These are phyloP conservation scores for Ricordea florida DNA, from an alignment of 92 coral and sea anemone genomes.

Conservation along the genomic window DNA sequence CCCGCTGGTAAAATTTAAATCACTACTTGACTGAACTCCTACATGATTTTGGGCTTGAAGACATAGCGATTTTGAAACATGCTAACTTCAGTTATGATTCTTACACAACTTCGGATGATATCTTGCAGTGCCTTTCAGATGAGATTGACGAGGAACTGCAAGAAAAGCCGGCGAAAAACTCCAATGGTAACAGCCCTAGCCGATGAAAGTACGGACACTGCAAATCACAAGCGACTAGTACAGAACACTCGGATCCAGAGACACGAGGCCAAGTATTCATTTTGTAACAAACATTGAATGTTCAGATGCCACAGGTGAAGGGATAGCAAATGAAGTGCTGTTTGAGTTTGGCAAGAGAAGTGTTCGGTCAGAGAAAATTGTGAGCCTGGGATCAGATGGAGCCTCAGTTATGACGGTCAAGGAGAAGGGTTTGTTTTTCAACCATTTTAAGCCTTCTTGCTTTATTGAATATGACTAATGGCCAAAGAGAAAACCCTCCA, in stretches of 20 bases:
- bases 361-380: conserved; percentile 12
- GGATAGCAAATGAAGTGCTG: conserved; percentile 15
- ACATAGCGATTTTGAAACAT: conserved; percentile 19
- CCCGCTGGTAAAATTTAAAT: conserved; percentile 25
- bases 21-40: conserved; percentile 10
- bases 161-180: neutral
- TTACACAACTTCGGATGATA: neutral
- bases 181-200: conserved; percentile 9
- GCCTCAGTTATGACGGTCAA: conserved; percentile 35
- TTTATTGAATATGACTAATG: too few relatives aligned
- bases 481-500: too few relatives aligned
- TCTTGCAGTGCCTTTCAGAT: conserved; percentile 23
- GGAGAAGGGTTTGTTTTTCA: conserved; percentile 23
- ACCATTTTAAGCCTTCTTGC: too few relatives aligned
- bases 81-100: conserved; percentile 1
- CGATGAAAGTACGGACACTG: conserved; percentile 17
- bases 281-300: conserved; percentile 21
- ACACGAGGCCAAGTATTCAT: conserved; percentile 12
- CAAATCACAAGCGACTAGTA: neutral
- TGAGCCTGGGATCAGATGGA: conserved; percentile 39
- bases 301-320: conserved; percentile 3
- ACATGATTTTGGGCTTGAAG: conserved; percentile 22
- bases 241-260: neutral
- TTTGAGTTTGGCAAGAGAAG: conserved; percentile 13
- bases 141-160: conserved; percentile 10